Evolutionary conservation across 2,797 vertebrate species (phyloP).

Genomic region (Ctenopoma kingsleyae): DNA sequence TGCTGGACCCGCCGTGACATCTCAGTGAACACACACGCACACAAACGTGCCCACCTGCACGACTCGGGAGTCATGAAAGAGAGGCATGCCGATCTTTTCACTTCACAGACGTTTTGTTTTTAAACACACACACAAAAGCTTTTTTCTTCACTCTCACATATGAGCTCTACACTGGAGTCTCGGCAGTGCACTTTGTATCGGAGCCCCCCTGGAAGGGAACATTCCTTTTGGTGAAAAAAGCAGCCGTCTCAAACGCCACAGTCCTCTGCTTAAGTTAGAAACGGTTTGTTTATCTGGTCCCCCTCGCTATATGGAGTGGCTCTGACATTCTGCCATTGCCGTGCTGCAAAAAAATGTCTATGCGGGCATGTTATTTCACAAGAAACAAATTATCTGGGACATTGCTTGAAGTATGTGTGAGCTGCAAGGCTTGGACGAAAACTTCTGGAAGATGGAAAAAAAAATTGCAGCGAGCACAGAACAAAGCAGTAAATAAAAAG

Average conservation of each 20-base stretch:
- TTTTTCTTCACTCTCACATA: constrained; percentile 48
- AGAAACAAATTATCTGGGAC: constrained; percentile 54
- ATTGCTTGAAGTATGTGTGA: constrained; percentile 21
- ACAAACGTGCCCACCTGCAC: constrained; percentile 57
- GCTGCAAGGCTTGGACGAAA: constrained; percentile 31
- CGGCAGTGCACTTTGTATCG: constrained; percentile 27
- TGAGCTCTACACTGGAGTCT: constrained; percentile 49
- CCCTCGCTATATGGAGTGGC: constrained; percentile 34
- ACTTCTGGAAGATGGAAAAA: constrained; percentile 10
- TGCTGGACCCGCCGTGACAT: constrained; percentile 58
- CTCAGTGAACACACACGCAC: constrained; percentile 29
- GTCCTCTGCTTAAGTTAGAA: constrained; percentile 65
- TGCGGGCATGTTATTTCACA: constrained; percentile 55
- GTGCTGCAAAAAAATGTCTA: constrained; percentile 29
- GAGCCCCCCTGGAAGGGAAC: constrained; percentile 63
- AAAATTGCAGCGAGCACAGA: constrained; percentile 12
- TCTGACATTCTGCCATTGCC: constrained; percentile 58
- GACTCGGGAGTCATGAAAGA: constrained; percentile 42
- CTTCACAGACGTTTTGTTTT: constrained; percentile 67
- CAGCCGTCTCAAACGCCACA: constrained; percentile 54
- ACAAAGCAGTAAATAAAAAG: constrained; percentile 31
- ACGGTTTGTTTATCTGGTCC: constrained; percentile 70
- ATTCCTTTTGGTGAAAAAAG: constrained; percentile 72
- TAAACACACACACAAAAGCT: constrained; percentile 61
- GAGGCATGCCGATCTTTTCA: constrained; percentile 52